Conservation (phyloP, 2,888 invertebrate genomes). For the Hofmannophila pseudospretella region DNA sequence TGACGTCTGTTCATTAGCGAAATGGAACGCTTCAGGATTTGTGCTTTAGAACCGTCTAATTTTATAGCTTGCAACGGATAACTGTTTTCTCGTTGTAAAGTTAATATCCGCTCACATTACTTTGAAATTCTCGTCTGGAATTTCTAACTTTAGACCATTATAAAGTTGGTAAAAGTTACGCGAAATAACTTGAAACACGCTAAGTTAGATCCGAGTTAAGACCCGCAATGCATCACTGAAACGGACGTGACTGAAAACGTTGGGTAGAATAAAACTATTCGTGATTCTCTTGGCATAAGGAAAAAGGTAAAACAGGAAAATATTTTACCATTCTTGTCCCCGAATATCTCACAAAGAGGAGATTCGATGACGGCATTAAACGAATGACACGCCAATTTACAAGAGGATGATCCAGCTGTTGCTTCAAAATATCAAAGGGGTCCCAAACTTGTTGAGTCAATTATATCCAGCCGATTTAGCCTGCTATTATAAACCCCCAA, state of each 20-base stretch:
- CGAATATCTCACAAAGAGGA: slow-evolving; percentile 8
- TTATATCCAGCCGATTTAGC: slow-evolving; percentile 35
- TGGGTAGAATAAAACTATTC: neutral
- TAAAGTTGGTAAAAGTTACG: slow-evolving; percentile 17
- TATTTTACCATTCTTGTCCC: neutral
- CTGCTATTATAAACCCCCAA: slow-evolving; percentile 59
- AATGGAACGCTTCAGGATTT: slow-evolving; percentile 24
- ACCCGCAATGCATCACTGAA: slow-evolving; percentile 61
- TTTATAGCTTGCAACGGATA: no score
- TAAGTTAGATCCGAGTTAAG: slow-evolving; percentile 27
- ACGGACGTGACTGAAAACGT: slow-evolving; percentile 11
- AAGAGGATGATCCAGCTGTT: slow-evolving; percentile 24
- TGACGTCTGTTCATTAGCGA: slow-evolving; percentile 44
- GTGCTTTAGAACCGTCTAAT: no score
- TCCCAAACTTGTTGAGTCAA: slow-evolving; percentile 64
- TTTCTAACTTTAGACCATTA: slow-evolving; percentile 4
- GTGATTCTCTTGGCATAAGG: neutral
- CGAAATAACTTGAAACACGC: slow-evolving; percentile 42
- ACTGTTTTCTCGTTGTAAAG: no score
- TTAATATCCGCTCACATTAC: no score
- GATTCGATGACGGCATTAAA: slow-evolving; percentile 8
- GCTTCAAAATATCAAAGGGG: slow-evolving; percentile 44
- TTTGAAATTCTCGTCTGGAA: slow-evolving; percentile 1
- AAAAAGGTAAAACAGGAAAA: neutral
- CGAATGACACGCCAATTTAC: slow-evolving; percentile 13